phyloP scores from a whole-genome alignment of 2,797 vertebrate species.

The Falco columbarius region DNA sequence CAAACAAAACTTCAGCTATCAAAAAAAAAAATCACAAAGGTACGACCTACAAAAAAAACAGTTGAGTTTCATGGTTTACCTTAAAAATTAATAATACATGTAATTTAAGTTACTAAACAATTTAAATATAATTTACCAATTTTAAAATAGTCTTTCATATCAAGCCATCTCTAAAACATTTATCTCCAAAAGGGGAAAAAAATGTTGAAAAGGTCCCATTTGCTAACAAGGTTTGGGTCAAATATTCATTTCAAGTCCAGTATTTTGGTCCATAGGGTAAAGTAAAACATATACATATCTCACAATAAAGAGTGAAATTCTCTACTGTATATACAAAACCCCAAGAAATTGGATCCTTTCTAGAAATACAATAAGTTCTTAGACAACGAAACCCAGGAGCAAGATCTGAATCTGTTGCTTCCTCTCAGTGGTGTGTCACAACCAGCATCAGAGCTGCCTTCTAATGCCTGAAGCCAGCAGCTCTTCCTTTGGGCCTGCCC shows the following conservation, averaged over 20 bases:
- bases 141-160: not conserved
- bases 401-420: not conserved
- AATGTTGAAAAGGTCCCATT: not conserved
- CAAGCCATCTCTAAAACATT: not conserved
- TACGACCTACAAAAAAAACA: not conserved
- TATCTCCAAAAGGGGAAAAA: not conserved
- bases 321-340: not conserved
- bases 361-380: not conserved
- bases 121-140: not conserved
- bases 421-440: not conserved
- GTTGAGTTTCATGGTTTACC: not conserved
- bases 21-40: not conserved
- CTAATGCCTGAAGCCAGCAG: not conserved
- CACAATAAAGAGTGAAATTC: not conserved
- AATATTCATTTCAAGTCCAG: not conserved
- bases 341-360: rapidly evolving
- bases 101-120: not conserved
- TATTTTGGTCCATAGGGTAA: not conserved
- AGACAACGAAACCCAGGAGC: not conserved
- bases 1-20: not conserved
- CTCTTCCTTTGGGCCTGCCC: not conserved
- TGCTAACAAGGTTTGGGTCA: not conserved
- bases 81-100: not conserved
- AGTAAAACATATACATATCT: not conserved
- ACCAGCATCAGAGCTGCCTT: not conserved